Evolutionary conservation across 2,888 invertebrate genomes (phyloP).

Genomic region (Chesias legatella): DNA sequence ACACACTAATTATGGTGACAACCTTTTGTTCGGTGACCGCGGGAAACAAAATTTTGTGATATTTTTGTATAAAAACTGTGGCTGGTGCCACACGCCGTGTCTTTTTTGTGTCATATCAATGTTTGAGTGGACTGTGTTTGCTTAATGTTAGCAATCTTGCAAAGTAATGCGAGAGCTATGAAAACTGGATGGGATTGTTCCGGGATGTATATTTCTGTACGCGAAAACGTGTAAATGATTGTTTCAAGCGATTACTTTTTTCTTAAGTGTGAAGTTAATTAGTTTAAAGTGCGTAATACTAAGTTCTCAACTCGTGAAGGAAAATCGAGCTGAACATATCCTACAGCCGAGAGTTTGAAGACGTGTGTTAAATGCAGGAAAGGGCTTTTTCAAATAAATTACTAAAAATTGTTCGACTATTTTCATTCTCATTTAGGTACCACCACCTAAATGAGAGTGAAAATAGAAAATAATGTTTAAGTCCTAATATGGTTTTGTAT

Average conservation of each 20-base stretch:
- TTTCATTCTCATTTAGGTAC: too few species aligned
- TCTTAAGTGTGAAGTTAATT: too few species aligned
- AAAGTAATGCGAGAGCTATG: slow-evolving; percentile 9
- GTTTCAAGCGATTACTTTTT: not conserved
- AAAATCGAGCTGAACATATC: too few species aligned
- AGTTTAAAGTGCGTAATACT: too few species aligned
- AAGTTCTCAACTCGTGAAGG: too few species aligned
- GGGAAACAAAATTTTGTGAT: slow-evolving; percentile 34
- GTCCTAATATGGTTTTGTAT: too few species aligned
- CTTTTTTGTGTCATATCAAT: slow-evolving; percentile 29
- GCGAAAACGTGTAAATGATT: slow-evolving; percentile 2
- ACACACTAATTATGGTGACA: slow-evolving; percentile 62
- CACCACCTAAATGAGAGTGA: too few species aligned
- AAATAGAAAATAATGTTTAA: too few species aligned
- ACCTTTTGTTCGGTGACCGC: slow-evolving; percentile 44
- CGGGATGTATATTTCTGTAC: slow-evolving; percentile 13
- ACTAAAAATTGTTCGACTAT: too few species aligned
- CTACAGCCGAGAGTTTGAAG: too few species aligned
- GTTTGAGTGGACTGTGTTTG: slow-evolving; percentile 18
- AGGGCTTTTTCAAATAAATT: too few species aligned
- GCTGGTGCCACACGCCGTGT: slow-evolving; percentile 21
- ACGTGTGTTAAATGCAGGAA: too few species aligned
- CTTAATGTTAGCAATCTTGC: slow-evolving; percentile 21
- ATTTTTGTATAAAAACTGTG: slow-evolving; percentile 38
- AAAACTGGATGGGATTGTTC: slow-evolving; percentile 8